A percentile compares a stretch with the other conserved stretches of the same genome.
Conservation (phyloP, 2,888 invertebrate genomes). For the Nemoura dubitans region DNA sequence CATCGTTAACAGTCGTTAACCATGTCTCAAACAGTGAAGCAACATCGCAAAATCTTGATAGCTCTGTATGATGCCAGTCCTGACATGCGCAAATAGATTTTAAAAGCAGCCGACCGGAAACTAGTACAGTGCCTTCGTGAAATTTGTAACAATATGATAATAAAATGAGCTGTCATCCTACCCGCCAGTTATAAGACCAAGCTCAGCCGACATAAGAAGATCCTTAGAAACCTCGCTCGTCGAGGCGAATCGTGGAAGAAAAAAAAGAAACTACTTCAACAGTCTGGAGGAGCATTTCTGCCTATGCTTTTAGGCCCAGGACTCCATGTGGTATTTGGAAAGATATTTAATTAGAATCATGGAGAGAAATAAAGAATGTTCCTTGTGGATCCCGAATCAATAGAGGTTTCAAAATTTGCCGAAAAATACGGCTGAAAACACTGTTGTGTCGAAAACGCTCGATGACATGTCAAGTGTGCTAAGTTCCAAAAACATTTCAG, state of each 20-base stretch:
- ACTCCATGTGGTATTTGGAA: not conserved
- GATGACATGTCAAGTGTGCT: not conserved
- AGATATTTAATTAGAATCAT: not conserved
- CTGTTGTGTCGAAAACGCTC: not conserved
- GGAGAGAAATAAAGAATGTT: conserved; percentile 20
- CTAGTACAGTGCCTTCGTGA: conserved; percentile 13
- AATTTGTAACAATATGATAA: not conserved
- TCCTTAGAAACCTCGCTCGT: not conserved
- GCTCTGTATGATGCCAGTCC: not conserved
- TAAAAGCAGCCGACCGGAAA: not conserved
- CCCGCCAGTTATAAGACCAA: not conserved
- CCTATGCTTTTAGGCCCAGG: not conserved
- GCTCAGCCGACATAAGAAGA: not conserved
- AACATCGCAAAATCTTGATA: not conserved
- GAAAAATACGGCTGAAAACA: not conserved
- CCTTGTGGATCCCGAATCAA: not conserved
- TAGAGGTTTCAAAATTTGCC: not conserved
- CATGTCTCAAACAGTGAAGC: not conserved
- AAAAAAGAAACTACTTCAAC: not conserved
- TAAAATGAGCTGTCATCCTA: no score
- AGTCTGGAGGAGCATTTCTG: not conserved
- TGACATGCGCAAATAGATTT: not conserved
- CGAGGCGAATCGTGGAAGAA: not conserved
- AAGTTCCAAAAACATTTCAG: not conserved
- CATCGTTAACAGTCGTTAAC: not conserved